A percentile compares a stretch with the other conserved stretches of the same genome.
Conservation (phyloP, 2,113 vertebrate genomes). For the Glaucidium brasilianum region DNA sequence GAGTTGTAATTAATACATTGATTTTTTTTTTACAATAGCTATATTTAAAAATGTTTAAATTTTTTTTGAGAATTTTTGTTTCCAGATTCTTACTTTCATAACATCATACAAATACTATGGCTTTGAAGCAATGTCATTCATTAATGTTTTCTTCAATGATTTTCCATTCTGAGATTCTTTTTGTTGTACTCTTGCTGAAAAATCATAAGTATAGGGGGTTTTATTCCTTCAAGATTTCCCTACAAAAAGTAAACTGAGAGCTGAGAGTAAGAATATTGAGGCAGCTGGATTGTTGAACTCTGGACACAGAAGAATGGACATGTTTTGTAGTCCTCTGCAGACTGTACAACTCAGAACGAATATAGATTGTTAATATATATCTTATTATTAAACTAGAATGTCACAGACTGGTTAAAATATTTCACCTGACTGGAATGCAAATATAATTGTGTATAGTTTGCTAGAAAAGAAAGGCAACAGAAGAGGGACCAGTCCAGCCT, state of each 20-base stretch:
- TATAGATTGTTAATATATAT: background rate
- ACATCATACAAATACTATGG: background rate
- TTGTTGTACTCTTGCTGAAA: background rate
- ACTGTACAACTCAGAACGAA: background rate
- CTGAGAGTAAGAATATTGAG: background rate
- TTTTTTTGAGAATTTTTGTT: background rate
- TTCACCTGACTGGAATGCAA: background rate
- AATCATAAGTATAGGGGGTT: fast-evolving
- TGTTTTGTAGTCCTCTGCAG: background rate
- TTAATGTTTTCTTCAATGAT: background rate
- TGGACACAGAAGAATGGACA: background rate
- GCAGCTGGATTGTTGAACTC: background rate
- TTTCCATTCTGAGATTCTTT: background rate
- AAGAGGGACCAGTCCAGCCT: background rate
- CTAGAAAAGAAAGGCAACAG: background rate
- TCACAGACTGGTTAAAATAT: background rate
- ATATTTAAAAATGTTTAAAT: background rate
- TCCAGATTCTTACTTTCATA: background rate
- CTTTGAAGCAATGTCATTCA: background rate
- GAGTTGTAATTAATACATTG: background rate
- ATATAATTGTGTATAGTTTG: background rate
- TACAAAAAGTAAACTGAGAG: background rate
- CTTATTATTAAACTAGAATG: background rate
- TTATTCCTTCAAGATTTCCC: background rate
- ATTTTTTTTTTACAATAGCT: background rate